These are phyloP conservation scores for Knipowitschia caucasica DNA, from an alignment of 2,797 vertebrate species.

Conservation along the genomic window DNA sequence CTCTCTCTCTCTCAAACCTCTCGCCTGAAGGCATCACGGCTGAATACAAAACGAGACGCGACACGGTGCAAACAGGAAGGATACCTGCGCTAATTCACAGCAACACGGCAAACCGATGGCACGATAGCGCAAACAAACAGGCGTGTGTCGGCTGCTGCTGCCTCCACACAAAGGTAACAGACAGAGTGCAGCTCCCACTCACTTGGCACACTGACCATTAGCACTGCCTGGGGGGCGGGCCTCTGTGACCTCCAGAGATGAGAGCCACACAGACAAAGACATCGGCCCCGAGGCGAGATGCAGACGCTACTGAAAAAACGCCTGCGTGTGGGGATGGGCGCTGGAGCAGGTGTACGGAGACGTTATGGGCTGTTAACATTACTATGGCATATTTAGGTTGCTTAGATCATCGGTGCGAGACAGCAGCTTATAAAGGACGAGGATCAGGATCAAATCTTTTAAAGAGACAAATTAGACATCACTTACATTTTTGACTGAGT, in stretches of 20 bases:
- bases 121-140: constrained; percentile 26
- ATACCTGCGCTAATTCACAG: constrained; percentile 11
- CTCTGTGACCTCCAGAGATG: constrained; percentile 62
- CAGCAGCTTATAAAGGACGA: background rate
- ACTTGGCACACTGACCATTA: constrained; percentile 63
- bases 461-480: too few species aligned
- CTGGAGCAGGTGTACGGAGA: constrained; percentile 22
- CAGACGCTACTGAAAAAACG: constrained; percentile 24
- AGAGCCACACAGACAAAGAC: constrained; percentile 52
- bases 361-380: constrained; percentile 32
- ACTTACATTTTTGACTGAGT: background rate
- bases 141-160: constrained; percentile 17
- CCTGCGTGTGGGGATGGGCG: constrained; percentile 28
- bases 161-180: constrained; percentile 43
- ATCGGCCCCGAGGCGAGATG: constrained; percentile 41
- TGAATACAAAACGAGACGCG: constrained; percentile 33
- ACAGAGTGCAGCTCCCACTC: constrained; percentile 59
- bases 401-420: background rate
- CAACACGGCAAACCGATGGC: constrained; percentile 27
- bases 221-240: constrained; percentile 52
- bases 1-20: constrained; percentile 11
- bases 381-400: background rate
- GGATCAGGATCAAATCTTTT: too few species aligned
- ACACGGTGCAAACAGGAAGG: constrained; percentile 12
- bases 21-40: constrained; percentile 16